Conservation (phyloP, 1,140 invertebrate species). For the Drosophila obscura region DNA sequence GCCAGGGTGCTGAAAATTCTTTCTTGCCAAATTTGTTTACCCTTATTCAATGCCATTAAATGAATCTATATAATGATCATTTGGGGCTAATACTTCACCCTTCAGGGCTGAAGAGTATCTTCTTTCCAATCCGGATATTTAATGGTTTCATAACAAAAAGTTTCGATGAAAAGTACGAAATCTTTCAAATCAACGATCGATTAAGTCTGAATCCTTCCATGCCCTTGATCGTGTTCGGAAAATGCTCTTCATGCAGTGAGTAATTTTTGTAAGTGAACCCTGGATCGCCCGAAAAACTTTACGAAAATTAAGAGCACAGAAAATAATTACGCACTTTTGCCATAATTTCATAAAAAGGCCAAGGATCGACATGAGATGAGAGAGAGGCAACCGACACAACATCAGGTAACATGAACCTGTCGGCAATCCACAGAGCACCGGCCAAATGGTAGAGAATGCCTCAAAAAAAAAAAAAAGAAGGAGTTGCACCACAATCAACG, state of each 20-base stretch:
- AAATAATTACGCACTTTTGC: conserved; percentile 84
- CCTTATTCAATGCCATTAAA: no score
- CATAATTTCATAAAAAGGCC: conserved; percentile 74
- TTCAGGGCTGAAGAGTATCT: no score
- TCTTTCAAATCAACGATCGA: not conserved
- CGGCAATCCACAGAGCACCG: conserved; percentile 58
- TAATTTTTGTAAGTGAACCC: conserved; percentile 69
- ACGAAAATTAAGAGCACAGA: conserved; percentile 78
- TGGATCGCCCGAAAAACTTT: conserved; percentile 13
- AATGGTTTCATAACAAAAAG: not conserved
- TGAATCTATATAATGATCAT: no score
- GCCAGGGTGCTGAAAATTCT: no score
- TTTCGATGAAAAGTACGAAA: not conserved
- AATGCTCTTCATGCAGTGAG: conserved; percentile 26
- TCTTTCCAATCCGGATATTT: no score
- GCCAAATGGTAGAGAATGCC: conserved; percentile 29
- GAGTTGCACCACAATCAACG: conserved; percentile 80
- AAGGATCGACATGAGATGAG: conserved; percentile 17
- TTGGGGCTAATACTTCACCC: no score
- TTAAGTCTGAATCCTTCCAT: not conserved
- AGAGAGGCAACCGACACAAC: conserved; percentile 26
- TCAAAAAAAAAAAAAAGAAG: conserved; percentile 56
- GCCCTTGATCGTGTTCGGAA: not conserved
- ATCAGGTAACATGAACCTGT: conserved; percentile 77
- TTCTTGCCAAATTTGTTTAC: no score